Percentiles rank a stretch among this genome's conserved stretches.
phyloP scores from a whole-genome alignment of 1,140 invertebrate species.

The Ctenoplectra terminalis region DNA sequence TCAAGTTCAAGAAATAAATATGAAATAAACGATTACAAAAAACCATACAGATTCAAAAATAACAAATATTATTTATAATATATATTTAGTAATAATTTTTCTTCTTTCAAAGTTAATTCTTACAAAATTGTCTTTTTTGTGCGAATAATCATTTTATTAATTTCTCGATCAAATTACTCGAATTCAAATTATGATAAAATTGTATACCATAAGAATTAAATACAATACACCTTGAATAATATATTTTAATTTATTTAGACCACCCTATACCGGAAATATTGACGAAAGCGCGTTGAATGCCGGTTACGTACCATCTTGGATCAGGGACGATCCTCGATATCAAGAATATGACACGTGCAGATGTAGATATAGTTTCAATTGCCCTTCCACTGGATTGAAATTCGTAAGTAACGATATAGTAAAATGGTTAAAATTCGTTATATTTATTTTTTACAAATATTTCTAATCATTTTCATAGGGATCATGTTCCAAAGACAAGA shows the following conservation, averaged over 20 bases:
- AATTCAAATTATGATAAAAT: too few species aligned
- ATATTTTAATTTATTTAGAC: slow-evolving; percentile 22
- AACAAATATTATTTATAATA: too few species aligned
- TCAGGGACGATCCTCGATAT: slow-evolving; percentile 75
- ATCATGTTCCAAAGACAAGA: slow-evolving; percentile 82
- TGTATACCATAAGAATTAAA: neutral
- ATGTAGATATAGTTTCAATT: slow-evolving; percentile 84
- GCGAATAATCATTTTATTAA: too few species aligned
- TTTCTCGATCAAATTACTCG: too few species aligned
- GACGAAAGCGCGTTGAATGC: neutral
- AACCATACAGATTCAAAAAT: too few species aligned
- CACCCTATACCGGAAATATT: slow-evolving; percentile 22
- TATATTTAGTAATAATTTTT: too few species aligned
- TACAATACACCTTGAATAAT: neutral
- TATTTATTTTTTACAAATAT: neutral
- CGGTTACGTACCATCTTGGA: slow-evolving; percentile 78
- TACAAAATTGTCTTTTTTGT: too few species aligned
- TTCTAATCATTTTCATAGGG: slow-evolving; percentile 73
- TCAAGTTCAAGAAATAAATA: too few species aligned
- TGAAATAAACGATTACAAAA: too few species aligned
- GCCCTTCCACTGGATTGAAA: slow-evolving; percentile 82
- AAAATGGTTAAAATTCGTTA: too few species aligned
- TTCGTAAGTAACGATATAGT: slow-evolving; percentile 79
- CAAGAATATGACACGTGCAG: slow-evolving; percentile 83
- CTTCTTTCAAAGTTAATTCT: too few species aligned